These are phyloP conservation scores for Labeo catla DNA, from an alignment of 2,113 vertebrate species.

Conservation along the genomic window DNA sequence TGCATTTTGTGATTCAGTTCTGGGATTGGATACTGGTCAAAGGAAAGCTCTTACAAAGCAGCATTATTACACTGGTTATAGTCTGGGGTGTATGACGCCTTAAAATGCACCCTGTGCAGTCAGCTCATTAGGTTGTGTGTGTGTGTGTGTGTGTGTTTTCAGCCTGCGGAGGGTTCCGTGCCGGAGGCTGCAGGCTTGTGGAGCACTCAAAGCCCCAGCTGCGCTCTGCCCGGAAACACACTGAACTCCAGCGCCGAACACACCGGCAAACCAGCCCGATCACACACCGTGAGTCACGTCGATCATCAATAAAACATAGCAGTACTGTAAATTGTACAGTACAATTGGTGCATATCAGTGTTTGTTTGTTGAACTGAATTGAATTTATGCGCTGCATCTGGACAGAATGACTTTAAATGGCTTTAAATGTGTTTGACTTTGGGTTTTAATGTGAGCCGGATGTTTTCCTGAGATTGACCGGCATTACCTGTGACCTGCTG, in stretches of 20 bases:
- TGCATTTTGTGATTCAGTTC: neutral
- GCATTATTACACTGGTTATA: neutral
- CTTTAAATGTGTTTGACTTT: neutral
- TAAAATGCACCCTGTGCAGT: neutral
- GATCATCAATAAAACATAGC: neutral
- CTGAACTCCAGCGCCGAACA: conserved; percentile 80
- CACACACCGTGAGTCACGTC: conserved; percentile 80
- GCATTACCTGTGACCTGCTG: neutral
- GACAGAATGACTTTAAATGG: neutral
- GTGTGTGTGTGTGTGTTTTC: conserved; percentile 39
- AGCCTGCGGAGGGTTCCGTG: conserved; percentile 67
- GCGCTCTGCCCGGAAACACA: conserved; percentile 88
- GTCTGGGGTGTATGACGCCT: neutral
- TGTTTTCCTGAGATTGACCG: neutral
- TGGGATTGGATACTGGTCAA: too few relatives aligned
- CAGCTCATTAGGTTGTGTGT: neutral
- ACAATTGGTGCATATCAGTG: neutral
- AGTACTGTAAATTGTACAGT: neutral
- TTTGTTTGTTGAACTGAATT: too few relatives aligned
- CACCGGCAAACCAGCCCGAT: conserved; percentile 75
- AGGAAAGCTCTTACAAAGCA: neutral
- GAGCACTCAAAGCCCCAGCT: conserved; percentile 81
- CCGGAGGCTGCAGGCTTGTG: conserved; percentile 71
- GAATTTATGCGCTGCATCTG: neutral
- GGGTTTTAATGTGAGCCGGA: neutral